Evolutionary conservation across 2,797 vertebrate genomes (phyloP), one percentile per base, ranked within the genome.

Genomic region (Triplophysa yarkandensis): DNA sequence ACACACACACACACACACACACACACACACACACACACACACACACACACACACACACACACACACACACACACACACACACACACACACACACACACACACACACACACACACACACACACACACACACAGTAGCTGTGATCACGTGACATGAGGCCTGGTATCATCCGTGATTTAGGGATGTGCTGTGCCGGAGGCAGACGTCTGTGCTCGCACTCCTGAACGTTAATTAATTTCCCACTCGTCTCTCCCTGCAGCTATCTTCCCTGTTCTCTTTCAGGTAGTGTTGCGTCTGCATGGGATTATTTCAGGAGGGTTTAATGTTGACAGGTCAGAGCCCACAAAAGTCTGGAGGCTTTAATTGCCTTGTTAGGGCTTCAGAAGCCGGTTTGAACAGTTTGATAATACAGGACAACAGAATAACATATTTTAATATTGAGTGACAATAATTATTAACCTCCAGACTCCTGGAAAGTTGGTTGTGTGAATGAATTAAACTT

Each of bases 81-180:
- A 25, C 11, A 9, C 3, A n/a, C 62, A 79, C 78, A 28, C 39
- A 48, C 6, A 39, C 36, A 39, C 28, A 57, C 58, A 25, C 28
- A 48, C 67, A 25, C 11, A 9, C 3, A n/a, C 62, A 79, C 78
- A 28, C 39, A 48, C 6, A 39, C 36, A 39, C 28, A 57, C 58
- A 25, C 28, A 48, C 67, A 25, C 11, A 9, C 3, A n/a, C 77
- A 36, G 0, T 78, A 83, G 66, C 80, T 39, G 10, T 83, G 87
- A 81, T 86, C 84, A 71, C 70, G 60, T 78, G 80, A 65, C 34
- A 39, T 69, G 68, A 76, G 71, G 16, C 36, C 5, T 32, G 73
- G 62, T 79, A 71, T 71, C 76, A 77, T 81, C 76, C 83, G 76
- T 85, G 85, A 88, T 82, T 85, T 83, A 82, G 83, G 71, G 19